Conservation (phyloP, 2,888 invertebrate species). For the Pseudococcus viburni region DNA sequence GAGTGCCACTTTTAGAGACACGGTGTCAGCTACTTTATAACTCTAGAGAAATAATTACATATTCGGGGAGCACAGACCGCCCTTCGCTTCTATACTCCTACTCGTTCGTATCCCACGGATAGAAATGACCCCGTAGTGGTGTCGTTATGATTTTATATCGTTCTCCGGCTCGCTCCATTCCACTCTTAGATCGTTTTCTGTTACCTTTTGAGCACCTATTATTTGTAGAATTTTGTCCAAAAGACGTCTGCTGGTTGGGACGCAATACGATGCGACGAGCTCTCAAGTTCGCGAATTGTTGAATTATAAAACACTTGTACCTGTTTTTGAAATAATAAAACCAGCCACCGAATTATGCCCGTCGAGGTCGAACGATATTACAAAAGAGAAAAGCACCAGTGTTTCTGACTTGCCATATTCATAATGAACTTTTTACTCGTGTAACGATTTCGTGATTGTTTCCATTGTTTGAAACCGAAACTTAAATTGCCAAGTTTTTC, state of each 20-base stretch:
- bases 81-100: too few relatives aligned
- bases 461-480: too few relatives aligned
- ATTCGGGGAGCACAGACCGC: neutral
- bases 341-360: neutral
- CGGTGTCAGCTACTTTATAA: neutral
- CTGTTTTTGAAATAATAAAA: neutral
- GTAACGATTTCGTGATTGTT: too few relatives aligned
- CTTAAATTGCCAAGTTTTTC: too few relatives aligned
- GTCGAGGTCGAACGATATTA: neutral
- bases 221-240: neutral
- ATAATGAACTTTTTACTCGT: too few relatives aligned
- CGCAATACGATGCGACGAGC: neutral
- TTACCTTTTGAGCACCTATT: too few relatives aligned
- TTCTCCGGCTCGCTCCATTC: too few relatives aligned
- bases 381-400: neutral
- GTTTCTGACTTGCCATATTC: too few relatives aligned
- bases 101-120: too few relatives aligned
- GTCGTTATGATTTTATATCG: neutral
- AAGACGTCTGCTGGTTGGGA: neutral
- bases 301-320: neutral
- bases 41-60: neutral
- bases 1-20: constrained; percentile 6
- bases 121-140: neutral
- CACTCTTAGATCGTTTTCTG: too few relatives aligned
- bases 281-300: neutral